phyloP scores from a whole-genome alignment of 2,113 vertebrate genomes.

The Thymallus thymallus region DNA sequence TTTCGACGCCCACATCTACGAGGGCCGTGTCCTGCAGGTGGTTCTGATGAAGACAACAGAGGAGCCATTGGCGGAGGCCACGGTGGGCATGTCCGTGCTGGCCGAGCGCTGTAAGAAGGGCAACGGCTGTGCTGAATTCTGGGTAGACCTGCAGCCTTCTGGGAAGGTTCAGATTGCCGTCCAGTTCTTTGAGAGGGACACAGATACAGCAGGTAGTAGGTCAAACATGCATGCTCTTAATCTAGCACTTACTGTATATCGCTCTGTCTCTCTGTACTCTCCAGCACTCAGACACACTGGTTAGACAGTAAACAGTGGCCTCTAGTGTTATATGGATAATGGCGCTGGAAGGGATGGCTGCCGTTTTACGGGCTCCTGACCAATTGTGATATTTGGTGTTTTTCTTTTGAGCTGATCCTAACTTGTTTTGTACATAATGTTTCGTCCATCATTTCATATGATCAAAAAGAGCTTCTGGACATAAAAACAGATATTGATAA shows the following conservation, averaged over 20 bases:
- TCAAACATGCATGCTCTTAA: not conserved
- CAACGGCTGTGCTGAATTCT: constrained; percentile 84
- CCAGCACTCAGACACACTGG: not conserved
- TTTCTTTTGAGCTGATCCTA: too few relatives aligned
- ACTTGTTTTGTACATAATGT: too few relatives aligned
- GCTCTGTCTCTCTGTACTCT: not conserved
- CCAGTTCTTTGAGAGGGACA: constrained; percentile 71
- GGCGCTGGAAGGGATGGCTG: too few relatives aligned
- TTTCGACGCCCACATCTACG: constrained; percentile 93
- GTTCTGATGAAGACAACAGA: constrained; percentile 89
- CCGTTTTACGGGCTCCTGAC: too few relatives aligned
- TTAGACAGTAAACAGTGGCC: constrained; percentile 4
- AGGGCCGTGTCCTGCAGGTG: constrained; percentile 92
- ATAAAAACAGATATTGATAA: too few relatives aligned
- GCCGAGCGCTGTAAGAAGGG: constrained; percentile 91
- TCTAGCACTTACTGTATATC: not conserved
- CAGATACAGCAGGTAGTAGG: constrained; percentile 54
- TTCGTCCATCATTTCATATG: too few relatives aligned
- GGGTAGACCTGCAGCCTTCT: constrained; percentile 80
- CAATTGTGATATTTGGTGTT: too few relatives aligned
- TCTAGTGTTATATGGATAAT: constrained; percentile 15
- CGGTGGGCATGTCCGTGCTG: constrained; percentile 87
- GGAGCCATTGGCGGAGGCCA: constrained; percentile 87
- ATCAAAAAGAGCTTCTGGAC: too few relatives aligned
- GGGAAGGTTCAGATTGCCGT: constrained; percentile 71